A percentile compares a stretch with the other conserved stretches of the same genome.
phyloP scores from a whole-genome alignment of 2,797 vertebrate species.

The Propithecus perrieri region DNA sequence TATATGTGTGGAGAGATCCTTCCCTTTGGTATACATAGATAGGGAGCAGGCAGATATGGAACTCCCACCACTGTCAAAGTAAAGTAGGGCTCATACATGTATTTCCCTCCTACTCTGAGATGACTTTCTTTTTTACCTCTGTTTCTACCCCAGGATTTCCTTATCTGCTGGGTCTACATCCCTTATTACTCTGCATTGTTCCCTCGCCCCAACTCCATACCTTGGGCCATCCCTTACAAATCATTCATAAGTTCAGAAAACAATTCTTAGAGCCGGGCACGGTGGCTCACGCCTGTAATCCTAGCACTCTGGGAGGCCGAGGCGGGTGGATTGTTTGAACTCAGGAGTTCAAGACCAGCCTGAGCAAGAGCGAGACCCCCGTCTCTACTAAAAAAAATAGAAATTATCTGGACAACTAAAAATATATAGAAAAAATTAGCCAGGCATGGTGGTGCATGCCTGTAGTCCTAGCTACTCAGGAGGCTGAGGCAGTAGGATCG shows the following conservation, averaged over 20 bases:
- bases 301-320: no score
- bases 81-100: background rate
- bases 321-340: no score
- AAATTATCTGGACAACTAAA: no score
- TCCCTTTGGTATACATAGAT: background rate
- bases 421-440: no score
- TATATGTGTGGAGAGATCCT: background rate
- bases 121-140: background rate
- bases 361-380: no score
- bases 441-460: no score
- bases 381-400: no score
- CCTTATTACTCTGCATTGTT: background rate
- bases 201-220: background rate
- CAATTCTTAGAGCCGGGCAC: conserved; percentile 25
- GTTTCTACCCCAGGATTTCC: background rate
- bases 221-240: conserved; percentile 28
- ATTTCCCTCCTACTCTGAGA: background rate
- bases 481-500: no score
- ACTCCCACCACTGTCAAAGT: background rate
- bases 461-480: no score
- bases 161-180: conserved; percentile 14
- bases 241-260: conserved; percentile 52
- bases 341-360: no score
- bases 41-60: background rate
- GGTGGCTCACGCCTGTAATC: no score